A percentile compares a stretch with the other conserved stretches of the same genome.
phyloP scores from a whole-genome alignment of 2,888 invertebrate species.

The Podotricha telesiphe region DNA sequence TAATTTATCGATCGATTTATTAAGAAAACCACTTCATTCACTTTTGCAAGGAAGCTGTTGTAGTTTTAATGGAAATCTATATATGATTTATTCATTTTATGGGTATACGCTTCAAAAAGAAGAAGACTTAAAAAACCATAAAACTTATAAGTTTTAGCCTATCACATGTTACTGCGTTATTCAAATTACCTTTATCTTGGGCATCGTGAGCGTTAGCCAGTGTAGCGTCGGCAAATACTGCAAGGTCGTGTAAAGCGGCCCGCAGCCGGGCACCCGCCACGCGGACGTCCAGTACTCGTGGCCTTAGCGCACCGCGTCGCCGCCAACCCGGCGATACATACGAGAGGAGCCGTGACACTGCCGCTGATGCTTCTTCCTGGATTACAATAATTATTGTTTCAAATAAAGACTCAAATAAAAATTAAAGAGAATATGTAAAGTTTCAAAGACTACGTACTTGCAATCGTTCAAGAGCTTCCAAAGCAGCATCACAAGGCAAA shows the following conservation, averaged over 20 bases:
- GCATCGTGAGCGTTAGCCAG: constrained; percentile 93
- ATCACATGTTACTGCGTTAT: not conserved
- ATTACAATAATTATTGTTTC: not conserved
- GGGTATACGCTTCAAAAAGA: too few relatives aligned
- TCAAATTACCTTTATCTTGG: constrained; percentile 87
- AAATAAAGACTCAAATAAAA: not conserved
- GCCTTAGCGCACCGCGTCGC: constrained; percentile 89
- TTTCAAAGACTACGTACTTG: constrained; percentile 74
- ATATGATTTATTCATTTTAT: too few relatives aligned
- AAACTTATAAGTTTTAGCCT: not conserved
- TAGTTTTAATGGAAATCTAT: too few relatives aligned
- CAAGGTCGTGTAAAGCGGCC: constrained; percentile 92
- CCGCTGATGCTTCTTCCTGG: constrained; percentile 89
- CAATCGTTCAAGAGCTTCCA: constrained; percentile 77
- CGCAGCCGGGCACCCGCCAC: constrained; percentile 90
- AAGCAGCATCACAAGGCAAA: constrained; percentile 77
- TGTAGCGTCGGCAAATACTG: constrained; percentile 94
- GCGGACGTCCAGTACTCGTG: constrained; percentile 91
- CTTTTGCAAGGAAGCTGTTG: not conserved
- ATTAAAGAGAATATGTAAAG: not conserved
- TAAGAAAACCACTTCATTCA: not conserved
- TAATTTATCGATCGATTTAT: not conserved
- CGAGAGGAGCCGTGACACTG: constrained; percentile 88
- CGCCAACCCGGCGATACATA: constrained; percentile 93
- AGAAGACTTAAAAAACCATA: too few relatives aligned